Base-by-base conservation (phyloP, 2,888 invertebrate genomes). In the Schizaphis graminum region DNA sequence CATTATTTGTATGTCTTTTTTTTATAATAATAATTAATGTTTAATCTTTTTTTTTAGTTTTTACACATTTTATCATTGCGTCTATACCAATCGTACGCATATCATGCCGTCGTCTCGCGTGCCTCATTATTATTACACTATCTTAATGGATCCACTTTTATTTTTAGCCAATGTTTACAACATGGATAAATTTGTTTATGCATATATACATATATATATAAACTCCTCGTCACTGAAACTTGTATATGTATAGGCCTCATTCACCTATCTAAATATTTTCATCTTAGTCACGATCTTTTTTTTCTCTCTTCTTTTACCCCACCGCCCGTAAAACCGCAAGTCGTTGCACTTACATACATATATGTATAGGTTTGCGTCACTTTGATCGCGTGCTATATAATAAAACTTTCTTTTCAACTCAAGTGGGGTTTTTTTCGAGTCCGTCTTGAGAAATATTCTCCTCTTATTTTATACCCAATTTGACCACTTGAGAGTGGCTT, bases 391-490 rank as follows among this genome's bases (percentile, higher is more conserved):
- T 7, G 24, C 57, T 57, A 10, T 84, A 47, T 47, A 86, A 61
- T 86, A 91, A 86, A 86, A 57, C 85, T 86, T 86, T 91, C 11
- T 91, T 91, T 91, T 91, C 57, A 86, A 86, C 91, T 91, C 57
- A 26, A 91, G 47, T 35, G 35, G 4, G 35, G 0, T 16, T 47
- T 41, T 47, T 56, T 41, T 57, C 57, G 56, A 28, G 53, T 91
- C 44, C 53, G 28, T 41, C 28, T 16, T 13, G 16, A 28, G 11
- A 28, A 53, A 41, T 91, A 8, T 53, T 91, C 28, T 35, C 16
- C 1, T 53, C 28, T 35, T 41, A 16, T 28, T 90, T 61, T 28
- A 21, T 61, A n/a, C n/a, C 67, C 47, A 67, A 67, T 90, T 90
- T 90, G n/a, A 61, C 90, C 61, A n/a, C 35, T 44, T 21, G 44